Base-by-base conservation (phyloP, 23 tunicate species). In the Ciona savignyi region DNA sequence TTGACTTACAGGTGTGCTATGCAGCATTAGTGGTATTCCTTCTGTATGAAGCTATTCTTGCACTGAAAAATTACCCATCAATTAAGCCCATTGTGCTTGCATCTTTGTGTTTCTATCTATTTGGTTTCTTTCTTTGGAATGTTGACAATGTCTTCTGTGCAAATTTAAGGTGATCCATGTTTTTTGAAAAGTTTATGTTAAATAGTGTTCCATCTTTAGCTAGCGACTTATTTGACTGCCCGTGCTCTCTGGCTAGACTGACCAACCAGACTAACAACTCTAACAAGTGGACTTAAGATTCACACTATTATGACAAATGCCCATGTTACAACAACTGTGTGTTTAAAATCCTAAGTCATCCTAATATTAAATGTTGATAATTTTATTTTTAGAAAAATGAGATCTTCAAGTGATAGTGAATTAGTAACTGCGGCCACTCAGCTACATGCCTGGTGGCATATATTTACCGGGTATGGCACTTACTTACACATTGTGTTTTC, bases 391-490 rank as follows among this genome's bases (percentile, higher is more conserved):
- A 15, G 42, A 4, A 65, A 29, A 25, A 63, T 35, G 29, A 25
- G 35, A 22, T 19, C 23, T 15, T 63, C 27, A 24, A 75, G 51
- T 30, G n/a, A n/a, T n/a, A n/a, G n/a, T n/a, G n/a, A n/a, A n/a
- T 25, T 28, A 30, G 74, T 73, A 1, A 35, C 62, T 11, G 72
- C 70, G 22, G 72, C 31, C 22, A 77, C 88, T 34, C 96, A 88
- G 74, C 73, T 88, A 2, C 96, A 88, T 62, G 88, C 96, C 4
- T 88, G 96, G 96, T 88, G 96, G 96, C 96, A 88, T 62, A 63
- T 88, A 1, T 82, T 88, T 60, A 72, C 96, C 4, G 96, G 96
- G 2, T 71, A 33, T 29, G 96, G 80, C 51, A 77, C 88, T 33
- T 77, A 83, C 34, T 71, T 88, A 61, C 96, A 88, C 70, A 82